phyloP scores from a whole-genome alignment of 2,888 invertebrate genomes.

The Temnothorax rugatulus region DNA sequence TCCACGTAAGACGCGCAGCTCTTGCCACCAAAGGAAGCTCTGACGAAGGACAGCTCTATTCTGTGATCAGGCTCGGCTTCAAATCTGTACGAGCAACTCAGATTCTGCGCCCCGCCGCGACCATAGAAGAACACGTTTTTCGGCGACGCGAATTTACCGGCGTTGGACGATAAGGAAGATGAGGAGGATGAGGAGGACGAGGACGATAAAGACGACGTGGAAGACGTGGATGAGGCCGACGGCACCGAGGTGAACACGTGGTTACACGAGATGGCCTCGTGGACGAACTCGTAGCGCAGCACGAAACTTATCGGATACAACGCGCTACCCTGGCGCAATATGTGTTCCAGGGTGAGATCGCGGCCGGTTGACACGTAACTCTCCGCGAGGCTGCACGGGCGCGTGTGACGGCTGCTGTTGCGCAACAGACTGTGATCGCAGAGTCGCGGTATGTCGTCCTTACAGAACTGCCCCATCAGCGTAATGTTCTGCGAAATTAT shows the following conservation, averaged over 20 bases:
- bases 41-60: conserved; percentile 90
- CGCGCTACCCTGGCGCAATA: conserved; percentile 92
- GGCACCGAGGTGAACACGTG: conserved; percentile 83
- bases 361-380: conserved; percentile 93
- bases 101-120: conserved; percentile 92
- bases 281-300: conserved; percentile 94
- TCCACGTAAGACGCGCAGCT: conserved; percentile 90
- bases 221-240: conserved; percentile 73
- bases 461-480: conserved; percentile 92
- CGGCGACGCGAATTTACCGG: conserved; percentile 91
- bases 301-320: conserved; percentile 93
- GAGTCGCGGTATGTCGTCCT: conserved; percentile 91
- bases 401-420: conserved; percentile 91
- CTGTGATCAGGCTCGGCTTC: conserved; percentile 91
- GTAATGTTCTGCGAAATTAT: conserved; percentile 77
- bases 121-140: conserved; percentile 94
- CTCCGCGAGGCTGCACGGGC: conserved; percentile 91
- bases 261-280: conserved; percentile 86
- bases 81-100: conserved; percentile 92
- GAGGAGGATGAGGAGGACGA: conserved; percentile 58
- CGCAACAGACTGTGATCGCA: conserved; percentile 92
- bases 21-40: conserved; percentile 91
- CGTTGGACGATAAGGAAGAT: conserved; percentile 66
- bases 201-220: conserved; percentile 68
- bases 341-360: conserved; percentile 92